phyloP scores from a whole-genome alignment of 2,888 invertebrate species.

The Labia minor region DNA sequence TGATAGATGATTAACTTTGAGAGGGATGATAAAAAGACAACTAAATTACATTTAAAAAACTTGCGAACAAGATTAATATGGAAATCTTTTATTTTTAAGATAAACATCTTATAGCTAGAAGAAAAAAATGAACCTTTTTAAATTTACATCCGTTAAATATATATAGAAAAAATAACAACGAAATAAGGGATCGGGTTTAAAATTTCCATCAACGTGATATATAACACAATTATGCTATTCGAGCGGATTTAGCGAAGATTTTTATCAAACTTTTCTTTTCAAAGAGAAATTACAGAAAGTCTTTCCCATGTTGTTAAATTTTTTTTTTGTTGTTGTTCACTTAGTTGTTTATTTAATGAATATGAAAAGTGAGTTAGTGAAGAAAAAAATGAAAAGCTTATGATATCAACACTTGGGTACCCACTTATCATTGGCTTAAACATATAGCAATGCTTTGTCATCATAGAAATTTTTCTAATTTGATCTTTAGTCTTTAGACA shows the following conservation, averaged over 20 bases:
- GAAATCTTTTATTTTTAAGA: neutral
- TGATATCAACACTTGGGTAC: no score
- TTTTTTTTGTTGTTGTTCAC: no score
- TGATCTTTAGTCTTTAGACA: no score
- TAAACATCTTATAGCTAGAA: neutral
- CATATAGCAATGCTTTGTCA: no score
- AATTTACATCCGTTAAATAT: neutral
- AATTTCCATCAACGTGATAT: conserved; percentile 7
- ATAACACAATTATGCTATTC: conserved; percentile 2
- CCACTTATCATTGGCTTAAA: no score
- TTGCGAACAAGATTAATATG: conserved; percentile 2
- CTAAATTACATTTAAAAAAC: conserved; percentile 6
- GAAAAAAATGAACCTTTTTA: neutral
- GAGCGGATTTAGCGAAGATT: neutral
- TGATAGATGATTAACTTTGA: neutral
- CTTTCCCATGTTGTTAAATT: no score
- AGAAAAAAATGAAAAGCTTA: no score
- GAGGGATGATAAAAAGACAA: neutral
- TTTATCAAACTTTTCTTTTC: neutral
- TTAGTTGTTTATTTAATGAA: no score
- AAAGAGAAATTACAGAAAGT: neutral
- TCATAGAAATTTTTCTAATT: no score
- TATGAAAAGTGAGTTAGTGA: no score
- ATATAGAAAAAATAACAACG: neutral
- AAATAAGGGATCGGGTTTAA: neutral